Percentiles rank a stretch among this genome's conserved stretches.
These are phyloP conservation scores for Thecocarcelia acutangulata DNA, from an alignment of 2,888 invertebrate genomes.

Conservation along the genomic window DNA sequence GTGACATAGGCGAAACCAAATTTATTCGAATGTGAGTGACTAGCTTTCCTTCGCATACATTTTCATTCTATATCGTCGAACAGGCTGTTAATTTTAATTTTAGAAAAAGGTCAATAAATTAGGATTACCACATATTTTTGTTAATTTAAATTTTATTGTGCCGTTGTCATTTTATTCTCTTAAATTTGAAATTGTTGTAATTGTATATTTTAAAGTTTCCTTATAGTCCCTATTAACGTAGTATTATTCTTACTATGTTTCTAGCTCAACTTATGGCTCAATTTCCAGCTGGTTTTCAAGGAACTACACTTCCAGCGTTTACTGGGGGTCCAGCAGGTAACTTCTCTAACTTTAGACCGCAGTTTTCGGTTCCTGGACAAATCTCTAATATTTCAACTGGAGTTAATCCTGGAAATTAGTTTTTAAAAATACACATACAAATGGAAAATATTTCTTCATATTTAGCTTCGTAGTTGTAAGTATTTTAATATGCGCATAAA, in stretches of 20 bases:
- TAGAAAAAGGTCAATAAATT: too few relatives aligned
- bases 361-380: slow-evolving; percentile 84
- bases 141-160: too few relatives aligned
- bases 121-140: too few relatives aligned
- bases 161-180: too few relatives aligned
- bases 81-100: too few relatives aligned
- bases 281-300: slow-evolving; percentile 92
- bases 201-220: too few relatives aligned
- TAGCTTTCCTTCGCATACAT: too few relatives aligned
- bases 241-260: slow-evolving; percentile 68
- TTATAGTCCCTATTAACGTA: too few relatives aligned
- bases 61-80: too few relatives aligned
- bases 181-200: too few relatives aligned
- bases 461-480: slow-evolving; percentile 54
- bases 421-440: slow-evolving; percentile 33
- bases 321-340: slow-evolving; percentile 89
- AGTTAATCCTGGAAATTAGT: slow-evolving; percentile 60
- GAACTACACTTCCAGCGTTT: slow-evolving; percentile 87
- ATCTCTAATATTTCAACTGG: slow-evolving; percentile 72
- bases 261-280: slow-evolving; percentile 89
- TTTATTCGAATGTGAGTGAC: too few relatives aligned
- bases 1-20: too few relatives aligned
- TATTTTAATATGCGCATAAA: slow-evolving; percentile 42
- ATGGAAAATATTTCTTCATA: slow-evolving; percentile 36
- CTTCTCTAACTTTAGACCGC: slow-evolving; percentile 94